Evolutionary conservation across 1,140 invertebrate genomes (phyloP), one percentile per base, ranked within the genome.

Genomic region (Drosophila micromelanica): DNA sequence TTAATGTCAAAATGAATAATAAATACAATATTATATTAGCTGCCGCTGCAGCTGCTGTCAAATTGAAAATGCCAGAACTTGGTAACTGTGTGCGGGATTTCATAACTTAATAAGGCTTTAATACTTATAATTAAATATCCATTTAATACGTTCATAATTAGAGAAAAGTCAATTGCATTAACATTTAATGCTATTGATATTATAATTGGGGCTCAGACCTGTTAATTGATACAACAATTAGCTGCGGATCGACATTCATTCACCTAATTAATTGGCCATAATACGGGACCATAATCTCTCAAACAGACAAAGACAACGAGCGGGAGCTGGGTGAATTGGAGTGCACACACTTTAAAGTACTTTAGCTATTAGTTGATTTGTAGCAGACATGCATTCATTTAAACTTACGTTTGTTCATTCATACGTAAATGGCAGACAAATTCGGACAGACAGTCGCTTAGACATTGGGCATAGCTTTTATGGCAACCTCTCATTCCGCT

Each of bases 1-100:
- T 84, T 73, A 84, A 81, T 84, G 79, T 77, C 76, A 80, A 76
- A 89, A 77, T 86, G 86, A 86, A 86, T 86, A 86, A 86, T 86
- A 86, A 70, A 86, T 86, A 78, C 54, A 70, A 60, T 73, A 75
- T 63, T 38, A 40, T 56, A 73, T 63, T 59, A 74, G 45, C 52
- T 61, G 6, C 11, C 42, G 15, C 17, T 35, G n/a, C 32, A 11
- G 52, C 23, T 35, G 11, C 23, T 40, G 37, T 54, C 38, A 67
- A 43, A 51, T 63, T 46, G 49, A 42, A 62, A 63, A 63, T 64
- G 37, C 27, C 51, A 38, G 38, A 42, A 32, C n/a, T 46, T 6
- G 17, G 30, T 55, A 61, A 30, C 38, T 49, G 61, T 63, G 13
- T n/a, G 15, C n/a, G 15, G 12, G 30, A 23, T 69, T 61, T 55